Evolutionary conservation across 2,113 vertebrate genomes (phyloP).

Genomic region (Phodopus roborovskii): DNA sequence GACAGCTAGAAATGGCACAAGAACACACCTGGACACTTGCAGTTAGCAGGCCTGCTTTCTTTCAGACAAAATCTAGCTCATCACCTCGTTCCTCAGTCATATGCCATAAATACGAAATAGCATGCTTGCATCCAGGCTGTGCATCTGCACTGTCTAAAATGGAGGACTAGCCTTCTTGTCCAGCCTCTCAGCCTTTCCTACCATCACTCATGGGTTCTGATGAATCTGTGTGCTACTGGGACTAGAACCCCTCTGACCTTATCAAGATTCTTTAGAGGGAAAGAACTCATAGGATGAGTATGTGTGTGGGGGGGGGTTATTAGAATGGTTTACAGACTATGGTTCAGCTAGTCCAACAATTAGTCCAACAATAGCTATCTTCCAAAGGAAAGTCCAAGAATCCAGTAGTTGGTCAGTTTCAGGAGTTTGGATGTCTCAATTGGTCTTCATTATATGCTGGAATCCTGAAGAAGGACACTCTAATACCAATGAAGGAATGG

Average conservation of each 20-base stretch:
- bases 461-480: background rate
- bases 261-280: background rate
- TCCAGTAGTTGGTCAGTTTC: background rate
- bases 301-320: background rate
- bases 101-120: rapidly evolving
- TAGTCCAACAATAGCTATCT: background rate
- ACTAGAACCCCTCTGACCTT: background rate
- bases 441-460: background rate
- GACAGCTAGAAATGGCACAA: background rate
- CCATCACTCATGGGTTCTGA: background rate
- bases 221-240: background rate
- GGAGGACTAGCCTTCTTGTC: too few species aligned
- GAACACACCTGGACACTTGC: background rate
- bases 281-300: background rate
- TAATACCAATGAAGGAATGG: background rate
- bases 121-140: background rate
- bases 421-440: background rate
- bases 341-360: background rate
- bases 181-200: background rate
- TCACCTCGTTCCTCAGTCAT: background rate
- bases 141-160: background rate
- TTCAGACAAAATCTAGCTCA: background rate
- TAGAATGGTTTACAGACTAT: background rate
- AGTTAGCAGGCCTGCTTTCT: background rate
- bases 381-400: background rate